Evolutionary conservation across 2,797 vertebrate species (phyloP), one percentile per base, ranked within the genome.

Genomic region (Gobionotothen gibberifrons): DNA sequence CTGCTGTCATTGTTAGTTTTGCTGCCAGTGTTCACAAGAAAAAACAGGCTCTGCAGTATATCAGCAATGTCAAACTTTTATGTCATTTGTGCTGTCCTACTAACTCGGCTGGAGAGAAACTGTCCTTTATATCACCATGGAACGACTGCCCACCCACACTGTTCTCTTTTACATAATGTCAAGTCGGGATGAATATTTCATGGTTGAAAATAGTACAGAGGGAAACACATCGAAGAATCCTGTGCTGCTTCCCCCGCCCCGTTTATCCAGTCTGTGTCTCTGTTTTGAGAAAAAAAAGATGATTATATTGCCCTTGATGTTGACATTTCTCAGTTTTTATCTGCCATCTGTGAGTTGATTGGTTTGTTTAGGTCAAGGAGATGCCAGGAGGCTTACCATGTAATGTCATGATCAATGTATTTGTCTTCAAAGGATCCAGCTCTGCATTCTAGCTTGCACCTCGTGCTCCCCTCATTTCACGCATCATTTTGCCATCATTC

Each of bases 401-500:
- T 76, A 58, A 78, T 60, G 63, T 72, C 66, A 47, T 46, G 49
- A 78, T 81, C 76, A 81, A 56, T 83, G 65, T 46, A 59, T 84
- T 70, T 81, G 59, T 81, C 83, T 88, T 82, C 48, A 66, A 74
- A 73, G 67, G 63, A 66, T 69, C 46, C 60, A 51, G 29, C 39
- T 62, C 58, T 73, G 69, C 36, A 71, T 62, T 57, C 46, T 42
- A 61, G 54, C 73, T 72, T 74, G n/a, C 61, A 21, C 61, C 69
- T 60, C 9, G 11, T 39, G 29, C 78, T 78, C 71, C 29, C 73
- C 76, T 90, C 72, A 86, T 93, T 92, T 92, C 85, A 89, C 52
- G 78, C 86, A 78, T 85, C 86, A 90, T 92, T 93, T 90, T 91
- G 46, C 79, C 84, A 86, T 86, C 84, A 89, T 87, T 87, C 82